phyloP scores from a whole-genome alignment of 2,888 invertebrate genomes.

The Metellina segmentata region DNA sequence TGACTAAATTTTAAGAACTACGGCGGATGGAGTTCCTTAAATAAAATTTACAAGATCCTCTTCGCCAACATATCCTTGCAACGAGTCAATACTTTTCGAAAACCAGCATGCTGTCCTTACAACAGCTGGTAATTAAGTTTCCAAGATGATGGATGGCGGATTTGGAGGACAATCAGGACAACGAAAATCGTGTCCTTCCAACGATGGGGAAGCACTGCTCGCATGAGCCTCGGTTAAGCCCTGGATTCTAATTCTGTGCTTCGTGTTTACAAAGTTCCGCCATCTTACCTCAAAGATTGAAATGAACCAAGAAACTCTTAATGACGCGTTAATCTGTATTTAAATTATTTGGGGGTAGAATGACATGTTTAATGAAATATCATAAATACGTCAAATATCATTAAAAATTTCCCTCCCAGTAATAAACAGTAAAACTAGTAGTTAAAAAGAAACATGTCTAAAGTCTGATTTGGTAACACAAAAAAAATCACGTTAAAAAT shows the following conservation, averaged over 20 bases:
- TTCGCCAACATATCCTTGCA: background rate
- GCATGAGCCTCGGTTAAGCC: background rate
- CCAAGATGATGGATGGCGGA: constrained; percentile 61
- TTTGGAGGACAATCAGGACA: constrained; percentile 17
- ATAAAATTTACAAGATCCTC: background rate
- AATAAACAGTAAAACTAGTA: no score
- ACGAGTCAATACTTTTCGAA: constrained; percentile 29
- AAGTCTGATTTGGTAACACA: no score
- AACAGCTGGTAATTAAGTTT: constrained; percentile 73
- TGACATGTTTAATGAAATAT: no score
- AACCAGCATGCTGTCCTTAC: constrained; percentile 11
- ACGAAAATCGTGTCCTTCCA: background rate
- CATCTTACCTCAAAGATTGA: background rate
- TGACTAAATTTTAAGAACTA: background rate
- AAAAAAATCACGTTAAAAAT: no score
- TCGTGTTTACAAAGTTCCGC: background rate
- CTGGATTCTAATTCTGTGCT: background rate
- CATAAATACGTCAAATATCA: no score
- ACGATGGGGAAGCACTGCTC: background rate
- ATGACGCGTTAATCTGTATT: background rate
- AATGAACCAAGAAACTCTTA: background rate
- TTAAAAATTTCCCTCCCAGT: no score
- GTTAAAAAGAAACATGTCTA: no score
- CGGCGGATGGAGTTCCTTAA: background rate
- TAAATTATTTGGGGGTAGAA: no score